Evolutionary conservation across 2,888 invertebrate species (phyloP), one percentile per base, ranked within the genome.

Genomic region (Palloptera scutellata): DNA sequence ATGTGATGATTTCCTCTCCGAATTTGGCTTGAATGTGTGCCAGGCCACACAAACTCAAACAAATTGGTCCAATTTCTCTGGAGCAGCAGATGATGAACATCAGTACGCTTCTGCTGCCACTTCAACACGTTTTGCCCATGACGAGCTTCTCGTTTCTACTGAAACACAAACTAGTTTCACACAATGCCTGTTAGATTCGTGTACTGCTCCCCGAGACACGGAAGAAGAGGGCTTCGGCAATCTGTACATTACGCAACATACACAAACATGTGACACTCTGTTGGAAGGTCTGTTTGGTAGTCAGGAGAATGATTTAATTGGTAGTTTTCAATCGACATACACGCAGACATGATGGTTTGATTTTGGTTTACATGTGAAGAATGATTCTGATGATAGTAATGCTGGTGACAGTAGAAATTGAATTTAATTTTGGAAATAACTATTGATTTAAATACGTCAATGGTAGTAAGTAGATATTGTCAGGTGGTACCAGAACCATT

Each of bases 41-140:
- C 51, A 48, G 10, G 87, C 90, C 73, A 90, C 88, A 67, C 89
- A 91, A 77, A 91, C 91, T 0, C 91, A 91, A 79, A 91, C 90
- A 1, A 86, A 86, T 57, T 88, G 88, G 87, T 69, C 73, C 0
- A 69, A 65, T 20, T 68, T 64, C 66, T 67, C 63, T 69, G 67
- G 40, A 58, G 55, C 53, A 9, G 63, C 43, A 51, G 62, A 54
- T 10, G 67, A 55, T 9, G 55, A 62, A 0, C 66, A 58, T 59
- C 68, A 68, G 13, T 63, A 70, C 45, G 64, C 70, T 0, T 70
- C 63, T 10, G 66, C 70, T 6, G 69, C 70, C 10, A 71, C 74
- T 1, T 64, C 72, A 3, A 71, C 70, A 48, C 63, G 71, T 9
- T 74, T 75, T 11, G 83, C 85, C n/a, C 77, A 84, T 64, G 87